A percentile compares a stretch with the other conserved stretches of the same genome.
phyloP scores from a whole-genome alignment of 2,888 invertebrate species.

The Morpho achilles region DNA sequence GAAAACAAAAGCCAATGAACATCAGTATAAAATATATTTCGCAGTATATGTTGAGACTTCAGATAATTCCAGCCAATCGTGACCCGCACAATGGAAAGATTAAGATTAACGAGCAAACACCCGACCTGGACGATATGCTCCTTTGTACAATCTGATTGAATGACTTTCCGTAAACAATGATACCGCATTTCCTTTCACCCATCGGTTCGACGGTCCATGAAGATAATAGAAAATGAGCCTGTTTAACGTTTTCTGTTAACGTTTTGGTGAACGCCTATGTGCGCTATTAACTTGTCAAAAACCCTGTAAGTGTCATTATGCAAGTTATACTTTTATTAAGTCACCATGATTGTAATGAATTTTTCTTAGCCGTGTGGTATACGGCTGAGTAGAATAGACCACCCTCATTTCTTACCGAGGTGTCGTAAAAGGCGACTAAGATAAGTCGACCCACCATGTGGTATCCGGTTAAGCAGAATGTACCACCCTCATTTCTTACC shows the following conservation, averaged over 20 bases:
- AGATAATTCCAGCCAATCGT: constrained; percentile 41
- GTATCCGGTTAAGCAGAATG: too few relatives aligned
- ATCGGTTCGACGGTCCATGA: constrained; percentile 33
- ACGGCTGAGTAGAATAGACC: too few relatives aligned
- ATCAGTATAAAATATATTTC: constrained; percentile 19
- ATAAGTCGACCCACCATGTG: too few relatives aligned
- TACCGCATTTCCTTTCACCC: constrained; percentile 47
- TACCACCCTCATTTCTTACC: too few relatives aligned
- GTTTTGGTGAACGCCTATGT: constrained; percentile 6
- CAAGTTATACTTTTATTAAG: too few relatives aligned
- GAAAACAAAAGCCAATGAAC: constrained; percentile 5
- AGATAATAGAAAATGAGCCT: constrained; percentile 44
- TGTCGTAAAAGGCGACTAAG: too few relatives aligned
- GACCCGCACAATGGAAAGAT: constrained; percentile 57
- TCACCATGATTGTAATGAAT: too few relatives aligned
- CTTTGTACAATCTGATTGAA: constrained; percentile 63
- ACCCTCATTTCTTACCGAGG: too few relatives aligned
- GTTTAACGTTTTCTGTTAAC: constrained; percentile 21
- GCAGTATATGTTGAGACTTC: constrained; percentile 23
- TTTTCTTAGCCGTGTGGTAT: too few relatives aligned
- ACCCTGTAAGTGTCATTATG: too few relatives aligned
- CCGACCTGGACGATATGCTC: constrained; percentile 57
- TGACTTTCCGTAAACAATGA: constrained; percentile 71
- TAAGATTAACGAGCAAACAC: constrained; percentile 61
- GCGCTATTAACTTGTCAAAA: too few relatives aligned